Evolutionary conservation across 2,888 invertebrate genomes (phyloP), one percentile per base, ranked within the genome.

Genomic region (Trimorus sp.): DNA sequence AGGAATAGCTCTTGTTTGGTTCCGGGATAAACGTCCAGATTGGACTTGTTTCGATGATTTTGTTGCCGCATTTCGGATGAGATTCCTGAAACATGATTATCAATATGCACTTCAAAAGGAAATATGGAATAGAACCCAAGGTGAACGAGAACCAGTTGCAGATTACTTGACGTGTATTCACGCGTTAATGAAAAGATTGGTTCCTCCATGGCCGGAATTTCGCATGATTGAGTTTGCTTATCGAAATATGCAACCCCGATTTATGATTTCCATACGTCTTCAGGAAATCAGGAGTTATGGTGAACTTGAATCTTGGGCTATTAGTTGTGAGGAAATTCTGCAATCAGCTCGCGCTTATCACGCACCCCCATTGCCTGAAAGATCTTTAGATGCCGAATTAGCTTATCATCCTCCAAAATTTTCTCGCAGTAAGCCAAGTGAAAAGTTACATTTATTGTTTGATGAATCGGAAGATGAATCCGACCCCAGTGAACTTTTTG

Each of bases 91-190:
- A 8, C 36, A 7, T 4, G 59, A 70, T 70, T 59, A 58, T 49
- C 69, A 70, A 14, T 70, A 14, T 45, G 36, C 15, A 3, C 26
- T 70, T 8, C 51, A 51, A n/a, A 9, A 40, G 3, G 51, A 70
- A 14, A 58, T 70, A 0, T n/a, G 49, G 16, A 49, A 51, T 16
- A 37, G 60, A 1, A 70, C 60, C n/a, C 70, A 70, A 16, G 70
- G 70, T 16, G 70, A 70, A 12, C 49, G 70, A 3, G 70, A 70
- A 53, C 51, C 40, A 42, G 60, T 70, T 0, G 49, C 70, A 26
- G 70, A 70, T n/a, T 70, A 12, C 51, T 40, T 70, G n/a, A 70
- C 70, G 1, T 70, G 70, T 60, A n/a, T 71, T 16, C 62, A 60
- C 12, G 42, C 53, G 6, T 11, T 71, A 38, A 71, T 71, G 38